Base-by-base conservation (phyloP, 2,797 vertebrate species). In the Microcaecilia unicolor region DNA sequence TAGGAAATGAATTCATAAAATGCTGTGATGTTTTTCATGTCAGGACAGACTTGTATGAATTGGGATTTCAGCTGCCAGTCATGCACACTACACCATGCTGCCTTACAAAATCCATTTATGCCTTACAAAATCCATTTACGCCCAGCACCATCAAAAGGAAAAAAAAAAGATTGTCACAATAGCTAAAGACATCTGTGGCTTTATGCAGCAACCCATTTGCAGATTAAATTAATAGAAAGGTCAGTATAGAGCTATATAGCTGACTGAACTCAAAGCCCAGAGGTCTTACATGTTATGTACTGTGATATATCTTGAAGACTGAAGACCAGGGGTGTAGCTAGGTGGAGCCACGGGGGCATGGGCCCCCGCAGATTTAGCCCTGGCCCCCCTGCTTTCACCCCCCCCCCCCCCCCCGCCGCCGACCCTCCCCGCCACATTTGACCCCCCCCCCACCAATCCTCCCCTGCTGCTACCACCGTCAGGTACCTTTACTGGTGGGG, bases 151-250 rank as follows among this genome's bases (percentile, higher is more conserved):
- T 47, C 59, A 71, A 79, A 55, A 39, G 46, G 29, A 54, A 50
- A 51, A 64, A 43, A 1, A 41, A 55, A 40, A n/a, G n/a, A n/a
- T n/a, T n/a, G n/a, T n/a, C n/a, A n/a, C 48, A 64, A 41, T 51
- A 61, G 67, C 41, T 61, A 48, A 64, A 70, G 51, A 64, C 65
- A 69, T 74, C 70, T 64, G 57, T 48, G 32, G 60, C 60, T 66
- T 70, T 6, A 61, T 58, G 36, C 51, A 59, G 44, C 57, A 64
- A 64, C 61, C 67, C 74, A 80, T 81, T 78, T 79, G 64, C 66
- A 74, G 74, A 80, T 83, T 80, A 68, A 73, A 79, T 78, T 66
- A 25, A 1, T 58, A 43, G 48, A 44, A 64, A 70, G 72, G 70
- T 76, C 72, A 47, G 54, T 56, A 50, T 51, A 62, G 63, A 69